Conservation (phyloP, 2,888 invertebrate genomes). For the Brachypalpus laphriformis region DNA sequence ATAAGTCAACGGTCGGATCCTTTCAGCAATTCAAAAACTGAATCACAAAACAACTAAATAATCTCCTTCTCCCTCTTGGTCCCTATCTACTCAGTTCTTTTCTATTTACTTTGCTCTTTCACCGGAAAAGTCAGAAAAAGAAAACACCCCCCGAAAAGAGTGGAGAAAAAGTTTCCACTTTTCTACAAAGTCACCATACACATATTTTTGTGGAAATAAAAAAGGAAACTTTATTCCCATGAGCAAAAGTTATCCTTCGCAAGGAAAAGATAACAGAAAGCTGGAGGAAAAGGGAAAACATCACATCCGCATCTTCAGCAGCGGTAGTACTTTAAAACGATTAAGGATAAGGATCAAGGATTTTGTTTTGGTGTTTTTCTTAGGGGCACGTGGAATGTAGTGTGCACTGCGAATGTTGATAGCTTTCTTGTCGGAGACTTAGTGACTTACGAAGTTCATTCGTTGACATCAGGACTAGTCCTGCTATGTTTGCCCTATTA, state of each 20-base stretch:
- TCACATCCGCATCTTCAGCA: constrained; percentile 16
- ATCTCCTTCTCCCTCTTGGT: constrained; percentile 31
- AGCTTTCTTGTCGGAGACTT: no score
- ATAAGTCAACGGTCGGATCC: constrained; percentile 45
- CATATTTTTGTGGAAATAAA: constrained; percentile 36
- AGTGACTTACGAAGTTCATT: no score
- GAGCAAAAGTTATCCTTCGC: constrained; percentile 34
- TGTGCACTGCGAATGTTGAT: background rate
- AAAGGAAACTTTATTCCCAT: constrained; percentile 16
- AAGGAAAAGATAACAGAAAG: background rate
- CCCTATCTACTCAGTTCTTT: background rate
- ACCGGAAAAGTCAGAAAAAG: constrained; percentile 30
- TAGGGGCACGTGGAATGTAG: background rate
- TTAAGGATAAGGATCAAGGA: constrained; percentile 58
- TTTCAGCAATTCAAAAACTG: constrained; percentile 49
- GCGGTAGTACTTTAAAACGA: constrained; percentile 58
- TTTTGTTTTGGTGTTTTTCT: constrained; percentile 37
- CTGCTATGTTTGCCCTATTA: no score
- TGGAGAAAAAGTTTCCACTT: constrained; percentile 4
- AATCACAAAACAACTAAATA: constrained; percentile 39
- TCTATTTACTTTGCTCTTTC: constrained; percentile 54
- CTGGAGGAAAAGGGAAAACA: constrained; percentile 8
- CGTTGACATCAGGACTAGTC: no score
- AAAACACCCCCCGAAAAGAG: background rate
- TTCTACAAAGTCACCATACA: constrained; percentile 34